These are phyloP conservation scores for Spea hammondii DNA, from an alignment of 2,797 vertebrate genomes.

Conservation along the genomic window DNA sequence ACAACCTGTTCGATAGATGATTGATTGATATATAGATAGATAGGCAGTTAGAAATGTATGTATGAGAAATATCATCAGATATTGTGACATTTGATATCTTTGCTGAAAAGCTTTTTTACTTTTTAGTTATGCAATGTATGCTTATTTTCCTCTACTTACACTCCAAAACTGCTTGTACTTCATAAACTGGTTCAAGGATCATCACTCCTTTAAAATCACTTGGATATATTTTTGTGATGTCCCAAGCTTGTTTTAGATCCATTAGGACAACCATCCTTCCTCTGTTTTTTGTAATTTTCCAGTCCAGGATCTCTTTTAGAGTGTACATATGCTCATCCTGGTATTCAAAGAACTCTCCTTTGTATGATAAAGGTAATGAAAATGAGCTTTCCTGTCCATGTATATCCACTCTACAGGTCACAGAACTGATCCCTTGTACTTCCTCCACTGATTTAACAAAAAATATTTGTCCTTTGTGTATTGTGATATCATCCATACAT, in stretches of 20 bases:
- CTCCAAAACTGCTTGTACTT: slow-evolving; percentile 76
- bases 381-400: slow-evolving; percentile 63
- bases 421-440: slow-evolving; percentile 52
- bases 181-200: slow-evolving; percentile 74
- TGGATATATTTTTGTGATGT: slow-evolving; percentile 62
- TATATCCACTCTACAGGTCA: slow-evolving; percentile 67
- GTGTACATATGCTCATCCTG: slow-evolving; percentile 79
- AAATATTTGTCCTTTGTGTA: slow-evolving; percentile 68
- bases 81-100: too few relatives aligned
- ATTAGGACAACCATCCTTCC: slow-evolving; percentile 68
- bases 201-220: slow-evolving; percentile 67
- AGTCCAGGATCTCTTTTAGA: slow-evolving; percentile 75
- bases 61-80: too few relatives aligned
- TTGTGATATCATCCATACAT: slow-evolving; percentile 58
- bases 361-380: slow-evolving; percentile 66
- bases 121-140: too few relatives aligned
- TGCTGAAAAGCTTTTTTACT: too few relatives aligned
- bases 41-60: too few relatives aligned
- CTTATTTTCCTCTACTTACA: slow-evolving; percentile 68
- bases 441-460: slow-evolving; percentile 66
- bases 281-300: slow-evolving; percentile 77
- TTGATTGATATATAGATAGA: too few relatives aligned
- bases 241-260: slow-evolving; percentile 57
- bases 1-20: too few relatives aligned
- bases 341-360: slow-evolving; percentile 77